These are phyloP conservation scores for Helicoverpa armigera DNA, from an alignment of 1,140 invertebrate genomes.

Conservation along the genomic window DNA sequence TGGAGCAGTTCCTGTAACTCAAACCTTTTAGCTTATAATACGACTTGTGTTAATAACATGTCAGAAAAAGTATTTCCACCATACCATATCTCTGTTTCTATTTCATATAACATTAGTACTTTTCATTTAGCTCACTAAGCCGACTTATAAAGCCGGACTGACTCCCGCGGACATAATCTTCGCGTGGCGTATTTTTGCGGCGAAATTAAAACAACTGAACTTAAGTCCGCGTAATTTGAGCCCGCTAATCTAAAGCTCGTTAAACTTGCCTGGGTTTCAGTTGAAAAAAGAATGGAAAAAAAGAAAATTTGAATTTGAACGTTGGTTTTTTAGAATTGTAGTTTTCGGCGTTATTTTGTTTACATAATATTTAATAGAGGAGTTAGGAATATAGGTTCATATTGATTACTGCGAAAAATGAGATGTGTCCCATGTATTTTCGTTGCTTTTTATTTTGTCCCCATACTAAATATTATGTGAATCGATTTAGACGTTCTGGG, in stretches of 20 bases:
- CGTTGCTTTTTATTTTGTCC: not conserved
- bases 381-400: too few relatives aligned
- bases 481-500: too few relatives aligned
- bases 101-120: not conserved
- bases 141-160: constrained; percentile 17
- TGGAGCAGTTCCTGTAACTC: too few relatives aligned
- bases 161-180: constrained; percentile 7
- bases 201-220: constrained; percentile 3
- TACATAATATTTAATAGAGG: too few relatives aligned
- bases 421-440: too few relatives aligned
- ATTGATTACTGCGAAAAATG: too few relatives aligned
- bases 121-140: constrained; percentile 16
- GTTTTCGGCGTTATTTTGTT: too few relatives aligned
- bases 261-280: not conserved
- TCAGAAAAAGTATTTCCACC: not conserved
- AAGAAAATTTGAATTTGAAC: not conserved
- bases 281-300: not conserved
- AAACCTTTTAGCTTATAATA: too few relatives aligned
- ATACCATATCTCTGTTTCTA: not conserved
- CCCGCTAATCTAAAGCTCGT: constrained; percentile 27
- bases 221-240: constrained; percentile 27
- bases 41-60: not conserved
- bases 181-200: constrained; percentile 24
- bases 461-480: too few relatives aligned
- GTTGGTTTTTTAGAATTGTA: not conserved